Percentiles rank a stretch among this genome's conserved stretches.
phyloP scores from a whole-genome alignment of 2,797 vertebrate species.

The Melanotaenia nigrans region DNA sequence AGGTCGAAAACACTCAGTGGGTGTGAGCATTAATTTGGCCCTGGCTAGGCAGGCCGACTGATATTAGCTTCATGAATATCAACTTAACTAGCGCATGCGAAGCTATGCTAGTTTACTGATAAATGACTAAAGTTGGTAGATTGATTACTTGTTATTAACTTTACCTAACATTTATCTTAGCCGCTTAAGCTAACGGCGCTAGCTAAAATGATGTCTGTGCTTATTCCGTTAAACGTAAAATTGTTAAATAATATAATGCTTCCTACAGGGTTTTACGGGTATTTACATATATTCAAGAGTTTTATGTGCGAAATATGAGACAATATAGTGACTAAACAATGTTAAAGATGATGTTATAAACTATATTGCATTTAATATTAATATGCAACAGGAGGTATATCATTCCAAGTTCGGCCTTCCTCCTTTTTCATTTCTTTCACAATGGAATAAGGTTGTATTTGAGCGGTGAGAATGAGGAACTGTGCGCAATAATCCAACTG shows the following conservation, averaged over 20 bases:
- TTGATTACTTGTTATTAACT: conserved; percentile 26
- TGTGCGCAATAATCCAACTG: conserved; percentile 20
- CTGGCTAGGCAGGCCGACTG: neutral
- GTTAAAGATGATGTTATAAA: neutral
- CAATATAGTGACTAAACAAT: neutral
- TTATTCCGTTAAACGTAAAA: neutral
- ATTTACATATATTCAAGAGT: neutral
- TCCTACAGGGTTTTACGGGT: neutral
- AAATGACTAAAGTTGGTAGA: neutral
- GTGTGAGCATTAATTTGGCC: neutral
- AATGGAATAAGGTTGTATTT: conserved; percentile 15
- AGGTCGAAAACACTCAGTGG: conserved; percentile 17
- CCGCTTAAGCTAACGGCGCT: neutral
- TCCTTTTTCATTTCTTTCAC: conserved; percentile 3
- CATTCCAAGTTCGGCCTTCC: conserved; percentile 18
- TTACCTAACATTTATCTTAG: conserved; percentile 12
- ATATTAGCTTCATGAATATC: neutral
- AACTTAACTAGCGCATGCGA: fast-evolving
- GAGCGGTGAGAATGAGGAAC: conserved; percentile 57
- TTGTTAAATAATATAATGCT: neutral
- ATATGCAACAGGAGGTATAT: neutral
- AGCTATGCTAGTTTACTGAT: neutral
- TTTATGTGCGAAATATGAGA: neutral
- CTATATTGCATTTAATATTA: neutral
- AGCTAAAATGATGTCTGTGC: neutral